Evolutionary conservation across 2,797 vertebrate species (phyloP).

Genomic region (Pyrocephalus nanus): DNA sequence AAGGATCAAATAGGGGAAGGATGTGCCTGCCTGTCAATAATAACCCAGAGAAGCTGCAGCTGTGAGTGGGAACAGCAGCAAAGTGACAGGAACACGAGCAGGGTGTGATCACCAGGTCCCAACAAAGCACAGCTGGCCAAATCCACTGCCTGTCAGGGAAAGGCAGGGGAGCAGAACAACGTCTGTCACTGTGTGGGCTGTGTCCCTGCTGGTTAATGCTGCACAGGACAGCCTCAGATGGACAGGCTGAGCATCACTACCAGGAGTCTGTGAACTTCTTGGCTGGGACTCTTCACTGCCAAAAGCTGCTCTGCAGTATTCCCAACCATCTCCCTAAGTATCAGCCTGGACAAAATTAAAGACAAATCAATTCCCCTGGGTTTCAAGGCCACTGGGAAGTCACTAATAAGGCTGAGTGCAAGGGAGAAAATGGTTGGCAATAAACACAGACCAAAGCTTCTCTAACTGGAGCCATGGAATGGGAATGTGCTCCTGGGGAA

Average conservation of each 20-base stretch:
- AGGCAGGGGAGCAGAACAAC: neutral
- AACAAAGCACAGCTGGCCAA: neutral
- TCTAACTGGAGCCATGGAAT: neutral
- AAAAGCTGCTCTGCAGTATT: neutral
- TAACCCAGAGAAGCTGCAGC: neutral
- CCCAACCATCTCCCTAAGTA: neutral
- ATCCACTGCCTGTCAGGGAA: neutral
- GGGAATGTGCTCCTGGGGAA: neutral
- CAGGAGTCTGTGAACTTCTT: neutral
- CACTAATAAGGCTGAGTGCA: neutral
- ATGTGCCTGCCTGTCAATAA: neutral
- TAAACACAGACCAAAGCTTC: neutral
- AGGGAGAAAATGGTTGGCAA: neutral
- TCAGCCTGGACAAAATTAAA: neutral
- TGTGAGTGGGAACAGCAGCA: neutral
- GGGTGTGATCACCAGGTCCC: neutral
- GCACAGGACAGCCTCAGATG: neutral
- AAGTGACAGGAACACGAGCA: neutral
- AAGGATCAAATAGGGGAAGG: neutral
- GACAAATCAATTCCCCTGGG: neutral
- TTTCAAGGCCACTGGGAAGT: neutral
- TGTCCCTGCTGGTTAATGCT: neutral
- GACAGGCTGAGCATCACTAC: neutral
- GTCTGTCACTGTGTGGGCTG: neutral
- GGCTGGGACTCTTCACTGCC: neutral